phyloP scores from a whole-genome alignment of 2,888 invertebrate species.

The Ochlodes sylvanus region DNA sequence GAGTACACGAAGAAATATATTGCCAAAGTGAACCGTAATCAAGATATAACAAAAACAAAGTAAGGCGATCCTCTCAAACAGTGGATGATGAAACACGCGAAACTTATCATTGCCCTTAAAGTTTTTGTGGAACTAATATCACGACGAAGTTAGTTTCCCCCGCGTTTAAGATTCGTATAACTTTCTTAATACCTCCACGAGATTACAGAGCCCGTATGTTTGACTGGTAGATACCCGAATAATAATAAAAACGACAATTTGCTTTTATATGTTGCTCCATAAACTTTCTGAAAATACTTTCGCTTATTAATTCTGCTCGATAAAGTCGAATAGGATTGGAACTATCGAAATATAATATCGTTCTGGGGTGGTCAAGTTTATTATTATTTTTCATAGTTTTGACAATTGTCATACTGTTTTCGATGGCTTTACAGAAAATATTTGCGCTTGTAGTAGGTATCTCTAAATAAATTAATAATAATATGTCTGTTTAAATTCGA shows the following conservation, averaged over 20 bases:
- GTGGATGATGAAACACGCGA: conserved; percentile 53
- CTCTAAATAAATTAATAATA: too few species aligned
- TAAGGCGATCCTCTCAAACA: conserved; percentile 37
- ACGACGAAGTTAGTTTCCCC: conserved; percentile 67
- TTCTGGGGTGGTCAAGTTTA: conserved; percentile 44
- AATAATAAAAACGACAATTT: conserved; percentile 77
- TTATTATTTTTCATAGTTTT: conserved; percentile 14
- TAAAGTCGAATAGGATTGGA: conserved; percentile 64
- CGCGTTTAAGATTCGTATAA: conserved; percentile 74
- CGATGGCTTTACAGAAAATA: not conserved
- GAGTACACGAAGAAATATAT: conserved; percentile 4
- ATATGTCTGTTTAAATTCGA: too few species aligned
- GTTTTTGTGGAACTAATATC: conserved; percentile 75
- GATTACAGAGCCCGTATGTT: conserved; percentile 74
- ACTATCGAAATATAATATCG: conserved; percentile 42
- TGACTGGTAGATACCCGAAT: conserved; percentile 65
- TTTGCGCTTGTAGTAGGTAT: too few species aligned
- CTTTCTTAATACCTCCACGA: conserved; percentile 79
- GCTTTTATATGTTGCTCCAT: conserved; percentile 74
- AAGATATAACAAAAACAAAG: conserved; percentile 44
- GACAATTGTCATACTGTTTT: not conserved
- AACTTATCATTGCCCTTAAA: conserved; percentile 70
- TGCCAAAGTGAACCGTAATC: conserved; percentile 39
- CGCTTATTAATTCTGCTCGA: conserved; percentile 79
- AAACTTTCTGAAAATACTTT: conserved; percentile 69